Evolutionary conservation across 2,113 vertebrate genomes (phyloP), one percentile per base, ranked within the genome.

Genomic region (Megaptera novaeangliae): DNA sequence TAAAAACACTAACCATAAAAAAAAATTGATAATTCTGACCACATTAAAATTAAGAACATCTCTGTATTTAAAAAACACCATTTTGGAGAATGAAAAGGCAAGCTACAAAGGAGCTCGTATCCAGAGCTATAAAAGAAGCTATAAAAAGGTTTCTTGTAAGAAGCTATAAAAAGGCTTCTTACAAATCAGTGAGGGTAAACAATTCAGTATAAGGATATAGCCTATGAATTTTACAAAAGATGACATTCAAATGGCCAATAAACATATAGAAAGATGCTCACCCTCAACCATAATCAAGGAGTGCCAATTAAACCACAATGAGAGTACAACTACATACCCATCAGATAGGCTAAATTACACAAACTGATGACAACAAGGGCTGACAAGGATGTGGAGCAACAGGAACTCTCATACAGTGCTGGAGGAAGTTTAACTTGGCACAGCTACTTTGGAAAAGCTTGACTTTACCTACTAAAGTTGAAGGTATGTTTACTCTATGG

Each of bases 31-130:
- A 87, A 88, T 88, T 91, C 55, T 64, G 49, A 85, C 31, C 41
- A 91, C 11, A 55, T 61, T 75, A 89, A 91, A 92, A 97, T 89
- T n/a, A 88, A 93, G 49, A 95, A 92, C 21, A 57, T 68, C 9
- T 21, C 10, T 82, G 15, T 31, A 94, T 46, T 57, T 21, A 94
- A 87, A 84, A 90, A 75, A 78, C 23, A 55, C 6, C 13, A 46
- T 57, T 92, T 88, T 88, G 52, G 55, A 93, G 68, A 89, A 36
- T 81, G n/a, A 82, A 95, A 82, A 80, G n/a, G 31, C 14, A 87
- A 82, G 68, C 34, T 46, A 63, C 57, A 87, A 93, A 88, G n/a
- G 59, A 4, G 18, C 10, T 75, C 17, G 3, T 59, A 66, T 49
- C 27, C 55, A 91, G 66, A 68, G 55, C 52, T 52, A 52, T 52